Evolutionary conservation across 2,888 invertebrate genomes (phyloP), one percentile per base, ranked within the genome.

Genomic region (Icerya purchasi): DNA sequence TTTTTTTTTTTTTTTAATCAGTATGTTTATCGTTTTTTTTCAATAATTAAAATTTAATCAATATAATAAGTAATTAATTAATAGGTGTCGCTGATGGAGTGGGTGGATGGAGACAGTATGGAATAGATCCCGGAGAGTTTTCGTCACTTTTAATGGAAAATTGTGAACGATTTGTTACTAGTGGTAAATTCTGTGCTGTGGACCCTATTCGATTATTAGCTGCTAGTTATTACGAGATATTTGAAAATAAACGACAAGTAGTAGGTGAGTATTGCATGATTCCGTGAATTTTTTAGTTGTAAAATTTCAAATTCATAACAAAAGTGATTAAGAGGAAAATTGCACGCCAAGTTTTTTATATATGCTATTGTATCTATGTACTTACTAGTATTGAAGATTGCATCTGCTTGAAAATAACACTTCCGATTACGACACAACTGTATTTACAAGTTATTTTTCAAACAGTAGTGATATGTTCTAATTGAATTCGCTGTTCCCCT

Each of bases 81-180:
- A 36, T 69, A 93, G 97, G 96, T 69, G 94, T 97, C 66, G 97
- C 97, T 62, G 97, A 97, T 74, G 97, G 97, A 64, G 97, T 97
- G 59, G 97, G 97, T 60, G 97, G 97, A 57, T 97, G 97, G 97
- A 80, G 94, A 68, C 86, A 88, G 64, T 94, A 96, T 72, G 97
- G 96, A 57, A 88, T 97, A 66, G 96, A 97, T 74, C 96, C 97
- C 1, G 94, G 96, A 57, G 86, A 87, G 71, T 97, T 97, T 75
- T 92, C 96, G 8, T 81, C 84, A 64, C 87, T 89, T 69, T 77
- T 97, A 66, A 96, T 97, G 97, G 82, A 80, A 70, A 87, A 89
- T 25, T 96, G 96, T 71, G 92, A 93, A 74, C 81, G 91, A 66
- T 79, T 96, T 68, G 92, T 94, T 65, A 81, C 82, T 67, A 81